Conservation (phyloP, 2,113 vertebrate species). For the Trinectes maculatus region DNA sequence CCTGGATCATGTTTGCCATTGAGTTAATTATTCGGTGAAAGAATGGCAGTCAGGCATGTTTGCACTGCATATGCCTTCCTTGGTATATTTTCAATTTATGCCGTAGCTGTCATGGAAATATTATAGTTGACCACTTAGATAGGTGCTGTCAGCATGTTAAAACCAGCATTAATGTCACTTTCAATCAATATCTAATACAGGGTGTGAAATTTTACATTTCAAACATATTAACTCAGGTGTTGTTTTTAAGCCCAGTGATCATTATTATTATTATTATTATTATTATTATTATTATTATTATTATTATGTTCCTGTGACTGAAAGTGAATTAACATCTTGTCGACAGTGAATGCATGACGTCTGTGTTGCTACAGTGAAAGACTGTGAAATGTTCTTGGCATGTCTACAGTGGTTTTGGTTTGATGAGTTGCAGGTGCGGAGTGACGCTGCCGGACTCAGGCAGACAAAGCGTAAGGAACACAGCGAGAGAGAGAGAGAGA, state of each 20-base stretch:
- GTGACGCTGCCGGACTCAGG: constrained; percentile 9
- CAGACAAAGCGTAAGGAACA: constrained; percentile 6
- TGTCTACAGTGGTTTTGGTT: constrained; percentile 1
- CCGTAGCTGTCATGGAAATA: constrained; percentile 70
- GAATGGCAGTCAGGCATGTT: no score
- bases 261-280: no score
- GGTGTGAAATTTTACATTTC: constrained; percentile 2
- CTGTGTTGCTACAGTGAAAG: constrained; percentile 12
- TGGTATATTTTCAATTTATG: constrained; percentile 39
- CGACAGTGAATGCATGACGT: constrained; percentile 9
- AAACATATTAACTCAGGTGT: no score
- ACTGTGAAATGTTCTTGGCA: constrained; percentile 16
- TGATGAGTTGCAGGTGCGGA: constrained; percentile 25
- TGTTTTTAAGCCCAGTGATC: no score
- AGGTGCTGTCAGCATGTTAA: constrained; percentile 13
- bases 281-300: no score
- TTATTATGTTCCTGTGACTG: constrained; percentile 25
- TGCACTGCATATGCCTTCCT: no score
- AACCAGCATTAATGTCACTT: constrained; percentile 49
- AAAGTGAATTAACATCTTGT: constrained; percentile 46
- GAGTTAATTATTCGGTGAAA: no score
- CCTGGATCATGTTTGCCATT: no score
- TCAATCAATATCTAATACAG: constrained; percentile 33
- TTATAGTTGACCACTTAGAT: constrained; percentile 41
- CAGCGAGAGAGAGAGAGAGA: constrained; percentile 15